A percentile compares a stretch with the other conserved stretches of the same genome.
These are phyloP conservation scores for Protobothrops flavoviridis DNA, from an alignment of 2,113 vertebrate species.

Conservation along the genomic window DNA sequence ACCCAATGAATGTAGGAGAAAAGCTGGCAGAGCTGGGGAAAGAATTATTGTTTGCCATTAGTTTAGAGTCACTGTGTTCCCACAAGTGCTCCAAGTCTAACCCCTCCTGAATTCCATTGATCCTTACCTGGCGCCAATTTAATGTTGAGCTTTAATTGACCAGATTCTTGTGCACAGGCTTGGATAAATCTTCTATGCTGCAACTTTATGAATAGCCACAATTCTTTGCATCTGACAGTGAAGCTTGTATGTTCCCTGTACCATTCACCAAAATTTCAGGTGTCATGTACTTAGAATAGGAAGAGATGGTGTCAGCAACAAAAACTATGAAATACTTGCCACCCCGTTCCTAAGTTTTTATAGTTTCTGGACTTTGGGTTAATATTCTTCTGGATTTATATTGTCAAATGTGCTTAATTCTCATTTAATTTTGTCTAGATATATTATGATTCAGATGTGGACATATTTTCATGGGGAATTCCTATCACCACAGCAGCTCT, in stretches of 20 bases:
- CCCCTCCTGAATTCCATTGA: not conserved
- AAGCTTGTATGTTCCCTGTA: not conserved
- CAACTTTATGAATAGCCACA: not conserved
- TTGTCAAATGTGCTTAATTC: not conserved
- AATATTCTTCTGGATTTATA: not conserved
- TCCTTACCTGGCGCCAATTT: not conserved
- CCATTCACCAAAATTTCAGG: not conserved
- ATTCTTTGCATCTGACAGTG: not conserved
- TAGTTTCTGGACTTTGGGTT: too few species aligned
- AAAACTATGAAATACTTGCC: not conserved
- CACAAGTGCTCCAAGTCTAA: not conserved
- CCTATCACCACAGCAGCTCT: slow-evolving; percentile 88
- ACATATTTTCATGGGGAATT: slow-evolving; percentile 94
- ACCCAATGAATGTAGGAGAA: not conserved
- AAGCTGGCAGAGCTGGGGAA: not conserved
- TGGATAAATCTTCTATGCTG: not conserved
- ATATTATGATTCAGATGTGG: slow-evolving; percentile 87
- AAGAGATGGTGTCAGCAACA: not conserved
- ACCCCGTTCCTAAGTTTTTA: not conserved
- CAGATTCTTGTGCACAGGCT: not conserved
- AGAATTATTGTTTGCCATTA: not conserved
- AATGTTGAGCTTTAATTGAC: not conserved
- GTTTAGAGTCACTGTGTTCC: not conserved
- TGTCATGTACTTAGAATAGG: not conserved
- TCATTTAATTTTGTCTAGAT: slow-evolving; percentile 71